phyloP scores from a whole-genome alignment of 2,888 invertebrate species.

The Priapulus caudatus region DNA sequence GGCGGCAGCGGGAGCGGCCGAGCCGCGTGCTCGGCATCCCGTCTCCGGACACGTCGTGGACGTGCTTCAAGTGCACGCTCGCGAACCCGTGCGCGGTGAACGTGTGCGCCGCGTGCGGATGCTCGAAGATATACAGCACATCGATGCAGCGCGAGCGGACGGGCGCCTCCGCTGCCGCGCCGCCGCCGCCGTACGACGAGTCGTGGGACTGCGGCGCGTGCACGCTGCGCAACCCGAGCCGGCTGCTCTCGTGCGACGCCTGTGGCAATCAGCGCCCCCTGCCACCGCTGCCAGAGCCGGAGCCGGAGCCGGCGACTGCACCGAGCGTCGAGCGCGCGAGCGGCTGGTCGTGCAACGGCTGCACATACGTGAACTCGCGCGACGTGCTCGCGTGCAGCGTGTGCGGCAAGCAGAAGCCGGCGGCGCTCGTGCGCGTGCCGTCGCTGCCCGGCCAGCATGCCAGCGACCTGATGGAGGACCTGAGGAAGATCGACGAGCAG shows the following conservation, averaged over 20 bases:
- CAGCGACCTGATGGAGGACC: constrained; percentile 67
- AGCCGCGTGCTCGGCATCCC: constrained; percentile 43
- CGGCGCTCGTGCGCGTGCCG: constrained; percentile 16
- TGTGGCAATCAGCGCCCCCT: constrained; percentile 20
- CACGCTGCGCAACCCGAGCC: constrained; percentile 46
- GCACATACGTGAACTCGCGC: constrained; percentile 33
- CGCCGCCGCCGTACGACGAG: neutral
- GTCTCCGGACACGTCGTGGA: constrained; percentile 48
- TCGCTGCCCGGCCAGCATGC: constrained; percentile 47
- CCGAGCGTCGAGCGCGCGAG: neutral
- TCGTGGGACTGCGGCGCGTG: constrained; percentile 64
- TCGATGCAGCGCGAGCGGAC: constrained; percentile 38
- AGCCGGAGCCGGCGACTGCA: neutral
- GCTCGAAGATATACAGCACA: constrained; percentile 60
- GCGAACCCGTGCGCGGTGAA: constrained; percentile 58
- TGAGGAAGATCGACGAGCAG: constrained; percentile 67
- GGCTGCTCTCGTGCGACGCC: constrained; percentile 24
- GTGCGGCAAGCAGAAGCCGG: constrained; percentile 31
- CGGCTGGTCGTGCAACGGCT: constrained; percentile 33
- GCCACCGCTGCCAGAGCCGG: neutral
- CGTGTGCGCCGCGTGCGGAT: constrained; percentile 74
- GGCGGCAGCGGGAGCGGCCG: constrained; percentile 63
- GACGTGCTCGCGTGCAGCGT: constrained; percentile 32
- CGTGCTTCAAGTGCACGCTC: constrained; percentile 74
- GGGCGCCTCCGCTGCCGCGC: neutral